Percentiles rank a stretch among this genome's conserved stretches.
Evolutionary conservation across 1,140 invertebrate species (phyloP).

Genomic region (Papilio glaucus): DNA sequence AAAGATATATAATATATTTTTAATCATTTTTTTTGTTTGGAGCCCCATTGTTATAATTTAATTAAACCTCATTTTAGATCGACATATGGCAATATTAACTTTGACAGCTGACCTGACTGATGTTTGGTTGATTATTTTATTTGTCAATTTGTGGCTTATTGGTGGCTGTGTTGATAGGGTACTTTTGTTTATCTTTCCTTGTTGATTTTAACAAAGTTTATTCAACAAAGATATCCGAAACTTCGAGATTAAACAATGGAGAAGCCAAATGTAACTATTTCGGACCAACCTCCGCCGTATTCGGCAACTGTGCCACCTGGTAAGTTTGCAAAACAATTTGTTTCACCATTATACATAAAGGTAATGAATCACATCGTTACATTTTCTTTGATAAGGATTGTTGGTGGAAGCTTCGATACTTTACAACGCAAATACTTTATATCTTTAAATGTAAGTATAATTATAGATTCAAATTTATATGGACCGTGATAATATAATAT

Average conservation of each 20-base stretch:
- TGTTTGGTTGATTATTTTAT: not conserved
- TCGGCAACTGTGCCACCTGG: conserved; percentile 32
- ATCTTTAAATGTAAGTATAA: not conserved
- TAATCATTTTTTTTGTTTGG: no score
- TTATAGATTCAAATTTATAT: not conserved
- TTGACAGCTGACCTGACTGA: not conserved
- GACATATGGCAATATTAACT: not conserved
- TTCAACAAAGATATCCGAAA: conserved; percentile 21
- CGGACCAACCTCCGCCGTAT: conserved; percentile 33
- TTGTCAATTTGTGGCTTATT: conserved; percentile 13
- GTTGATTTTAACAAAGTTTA: conserved; percentile 20
- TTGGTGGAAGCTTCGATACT: conserved; percentile 5
- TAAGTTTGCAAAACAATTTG: conserved; percentile 33
- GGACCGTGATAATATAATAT: not conserved
- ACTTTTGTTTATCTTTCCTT: not conserved
- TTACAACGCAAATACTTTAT: not conserved
- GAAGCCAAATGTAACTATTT: conserved; percentile 31
- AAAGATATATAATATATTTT: no score
- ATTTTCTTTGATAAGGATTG: conserved; percentile 32
- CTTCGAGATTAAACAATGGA: conserved; percentile 9
- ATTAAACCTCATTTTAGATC: no score
- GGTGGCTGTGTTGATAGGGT: not conserved
- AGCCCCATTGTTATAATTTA: no score
- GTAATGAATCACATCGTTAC: conserved; percentile 26
- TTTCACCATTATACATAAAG: conserved; percentile 30